phyloP scores from a whole-genome alignment of 2,113 vertebrate species.

The Corythornis vintsioides region DNA sequence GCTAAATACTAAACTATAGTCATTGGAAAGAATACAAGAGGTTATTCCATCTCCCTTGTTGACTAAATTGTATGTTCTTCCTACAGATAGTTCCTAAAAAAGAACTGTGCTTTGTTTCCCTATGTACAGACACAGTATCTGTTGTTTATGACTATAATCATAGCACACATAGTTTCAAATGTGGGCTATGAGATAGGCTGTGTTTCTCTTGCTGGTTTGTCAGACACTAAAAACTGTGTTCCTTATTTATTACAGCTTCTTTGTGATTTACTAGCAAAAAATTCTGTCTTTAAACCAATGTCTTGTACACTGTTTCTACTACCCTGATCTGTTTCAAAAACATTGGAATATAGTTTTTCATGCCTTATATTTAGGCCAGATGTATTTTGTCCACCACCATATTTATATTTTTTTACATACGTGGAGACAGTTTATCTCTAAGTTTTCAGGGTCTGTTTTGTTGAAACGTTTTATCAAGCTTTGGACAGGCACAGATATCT shows the following conservation, averaged over 20 bases:
- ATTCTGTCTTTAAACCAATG: conserved; percentile 43
- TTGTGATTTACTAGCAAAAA: conserved; percentile 54
- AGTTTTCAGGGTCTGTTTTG: not conserved
- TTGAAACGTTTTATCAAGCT: not conserved
- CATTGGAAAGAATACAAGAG: conserved; percentile 62
- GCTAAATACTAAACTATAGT: conserved; percentile 45
- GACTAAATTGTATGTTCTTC: conserved; percentile 75
- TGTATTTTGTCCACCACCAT: not conserved
- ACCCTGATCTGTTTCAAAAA: conserved; percentile 14
- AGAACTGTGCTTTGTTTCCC: conserved; percentile 69
- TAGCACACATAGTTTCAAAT: conserved; percentile 70
- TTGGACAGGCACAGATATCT: not conserved
- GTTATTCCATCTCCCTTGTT: conserved; percentile 70
- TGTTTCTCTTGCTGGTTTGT: conserved; percentile 46
- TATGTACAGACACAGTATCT: conserved; percentile 60
- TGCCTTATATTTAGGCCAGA: not conserved
- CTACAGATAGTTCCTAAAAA: conserved; percentile 77
- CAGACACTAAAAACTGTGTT: not conserved
- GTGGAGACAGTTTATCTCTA: not conserved
- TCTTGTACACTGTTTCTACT: conserved; percentile 28
- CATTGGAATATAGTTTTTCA: not conserved
- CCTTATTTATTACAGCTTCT: conserved; percentile 60
- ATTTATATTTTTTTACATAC: not conserved
- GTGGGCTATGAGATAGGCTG: conserved; percentile 68
- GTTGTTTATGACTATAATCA: conserved; percentile 69